phyloP scores from a whole-genome alignment of 2,797 vertebrate species.

The Rhadinocentrus ornatus region DNA sequence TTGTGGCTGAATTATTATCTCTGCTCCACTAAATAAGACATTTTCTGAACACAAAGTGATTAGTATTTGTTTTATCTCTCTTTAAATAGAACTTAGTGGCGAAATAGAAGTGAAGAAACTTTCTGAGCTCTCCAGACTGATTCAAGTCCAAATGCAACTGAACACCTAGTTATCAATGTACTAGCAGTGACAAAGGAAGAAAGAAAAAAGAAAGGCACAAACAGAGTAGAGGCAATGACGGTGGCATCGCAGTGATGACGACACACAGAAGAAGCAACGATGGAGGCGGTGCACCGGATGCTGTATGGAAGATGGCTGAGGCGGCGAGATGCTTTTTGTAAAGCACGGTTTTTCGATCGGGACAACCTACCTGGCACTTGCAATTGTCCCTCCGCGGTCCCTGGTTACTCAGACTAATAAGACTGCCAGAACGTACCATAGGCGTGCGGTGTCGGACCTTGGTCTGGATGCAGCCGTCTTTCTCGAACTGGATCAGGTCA shows the following conservation, averaged over 20 bases:
- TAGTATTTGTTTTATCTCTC: neutral
- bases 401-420: constrained; percentile 87
- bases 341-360: constrained; percentile 27
- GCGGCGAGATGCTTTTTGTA: constrained; percentile 44
- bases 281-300: constrained; percentile 45
- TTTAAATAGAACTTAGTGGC: neutral
- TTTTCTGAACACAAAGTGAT: too few species aligned
- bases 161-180: neutral
- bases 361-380: constrained; percentile 81
- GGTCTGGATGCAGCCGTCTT: constrained; percentile 96
- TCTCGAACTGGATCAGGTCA: constrained; percentile 98
- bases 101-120: too few species aligned
- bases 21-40: too few species aligned
- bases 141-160: neutral
- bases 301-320: constrained; percentile 58
- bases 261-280: constrained; percentile 53
- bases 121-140: too few species aligned
- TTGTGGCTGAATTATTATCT: too few species aligned
- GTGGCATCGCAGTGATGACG: constrained; percentile 26
- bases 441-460: constrained; percentile 98
- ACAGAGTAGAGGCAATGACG: constrained; percentile 25
- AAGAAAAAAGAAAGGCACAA: neutral
- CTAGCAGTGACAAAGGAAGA: constrained; percentile 4
- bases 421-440: constrained; percentile 93
- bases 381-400: constrained; percentile 83